Base-by-base conservation (phyloP, 1,140 invertebrate genomes). In the Campoletis sonorensis region DNA sequence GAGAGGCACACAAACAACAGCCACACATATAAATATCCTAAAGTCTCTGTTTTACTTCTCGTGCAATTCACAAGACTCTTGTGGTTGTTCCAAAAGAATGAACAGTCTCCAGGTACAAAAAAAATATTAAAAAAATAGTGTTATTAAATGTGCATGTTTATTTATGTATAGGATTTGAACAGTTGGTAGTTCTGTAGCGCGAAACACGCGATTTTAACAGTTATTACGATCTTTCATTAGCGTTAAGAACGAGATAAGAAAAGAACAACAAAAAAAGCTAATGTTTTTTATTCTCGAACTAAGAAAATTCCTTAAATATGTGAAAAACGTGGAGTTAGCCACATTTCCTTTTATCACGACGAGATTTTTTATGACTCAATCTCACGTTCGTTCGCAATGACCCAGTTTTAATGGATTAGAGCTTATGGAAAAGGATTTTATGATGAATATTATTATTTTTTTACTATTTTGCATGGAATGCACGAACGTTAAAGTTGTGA, bases 211-310 rank as follows among this genome's bases (percentile, higher is more conserved):
- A n/a, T 11, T n/a, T 73, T 49, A 4, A 11, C 18, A 10, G 21
- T n/a, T 49, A 73, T 73, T 49, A 73, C 37, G 33, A 33, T 73
- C 40, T 49, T 73, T 23, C 71, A 73, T 73, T 73, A 73, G 71
- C 40, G 18, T 49, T 21, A 40, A 51, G 71, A 73, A 51, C 21
- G n/a, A 4, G 40, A 37, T 18, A 40, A 21, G 71, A 26, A 21
- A 72, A 72, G 23, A 72, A 45, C 37, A 72, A 33, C 30, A 33
- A 33, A 33, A 33, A 33, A 33, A 40, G 40, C 1, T 58, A 21
- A 7, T 58, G 18, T 4, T 23, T n/a, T 23, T 23, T 58, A 21
- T n/a, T n/a, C 54, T 58, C 18, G 18, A 11, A 3, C 4, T 10
- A n/a, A 5, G 54, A 5, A 58, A 58, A 58, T 58, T 58, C 21